Evolutionary conservation across 2,113 vertebrate genomes (phyloP), one percentile per base, ranked within the genome.

Genomic region (Periophthalmus modestus): DNA sequence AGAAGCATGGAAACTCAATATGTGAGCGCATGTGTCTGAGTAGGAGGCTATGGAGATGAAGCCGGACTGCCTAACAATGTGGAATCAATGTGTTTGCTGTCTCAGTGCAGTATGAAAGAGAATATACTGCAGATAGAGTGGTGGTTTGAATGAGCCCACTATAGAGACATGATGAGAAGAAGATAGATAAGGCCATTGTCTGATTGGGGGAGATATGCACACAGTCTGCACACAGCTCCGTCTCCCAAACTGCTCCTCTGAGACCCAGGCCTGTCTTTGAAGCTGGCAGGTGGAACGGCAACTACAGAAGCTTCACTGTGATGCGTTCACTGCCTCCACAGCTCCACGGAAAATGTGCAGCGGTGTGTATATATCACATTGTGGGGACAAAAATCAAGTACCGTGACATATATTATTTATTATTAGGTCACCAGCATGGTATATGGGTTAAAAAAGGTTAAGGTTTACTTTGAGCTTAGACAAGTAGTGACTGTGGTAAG

Each of bases 131-230:
- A 55, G 43, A 50, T 21, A 48, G 55, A 66, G 16, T 59, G 85
- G 76, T 67, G 48, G 79, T 57, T 68, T 72, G 24, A 74, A 67
- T 24, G n/a, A 47, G 59, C 62, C 74, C 66, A 72, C 71, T 69
- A 50, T 80, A 86, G 78, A 62, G 81, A 81, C 46, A 74, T 66
- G 54, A 57, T 68, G 66, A 74, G 72, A 79, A 34, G 39, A 46
- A 61, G 57, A 73, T 67, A 74, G 66, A 87, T 65, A 52, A 79
- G 39, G 57, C 68, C 61, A 71, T 58, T 83, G 76, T 86, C 78
- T 80, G 74, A 80, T 82, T 87, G 82, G 78, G 57, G 75, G 82
- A 71, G 82, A 77, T 79, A 81, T 63, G 63, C 70, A 66, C 70
- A 73, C 76, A 82, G 72, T 68, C 75, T 82, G 83, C 6, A 59